Conservation (phyloP, 2,113 vertebrate genomes). For the Sylvilagus bachmani region DNA sequence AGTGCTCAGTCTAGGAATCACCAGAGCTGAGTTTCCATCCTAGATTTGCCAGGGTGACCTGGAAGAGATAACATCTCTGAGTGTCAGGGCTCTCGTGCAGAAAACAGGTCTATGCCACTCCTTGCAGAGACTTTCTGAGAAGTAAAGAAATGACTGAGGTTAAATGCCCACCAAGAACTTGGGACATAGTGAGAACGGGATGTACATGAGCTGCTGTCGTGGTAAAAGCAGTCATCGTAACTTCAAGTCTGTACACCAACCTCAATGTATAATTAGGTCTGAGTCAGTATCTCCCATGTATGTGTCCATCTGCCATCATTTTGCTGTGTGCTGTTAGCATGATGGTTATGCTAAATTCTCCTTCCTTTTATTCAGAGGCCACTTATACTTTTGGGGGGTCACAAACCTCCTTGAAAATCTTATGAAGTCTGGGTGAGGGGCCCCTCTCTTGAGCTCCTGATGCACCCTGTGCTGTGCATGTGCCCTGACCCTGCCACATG, state of each 20-base stretch:
- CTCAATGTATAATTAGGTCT: background rate
- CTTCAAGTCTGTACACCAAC: background rate
- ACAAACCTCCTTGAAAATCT: background rate
- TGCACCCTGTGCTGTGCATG: fast-evolving
- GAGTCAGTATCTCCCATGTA: background rate
- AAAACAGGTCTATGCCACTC: background rate
- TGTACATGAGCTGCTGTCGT: background rate
- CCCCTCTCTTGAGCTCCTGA: background rate
- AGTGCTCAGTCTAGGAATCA: background rate
- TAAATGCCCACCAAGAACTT: background rate
- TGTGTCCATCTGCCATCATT: background rate
- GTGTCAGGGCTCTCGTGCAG: background rate
- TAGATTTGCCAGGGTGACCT: background rate
- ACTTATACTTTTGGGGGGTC: background rate
- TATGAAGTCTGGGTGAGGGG: background rate
- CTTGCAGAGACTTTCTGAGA: background rate
- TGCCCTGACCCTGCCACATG: background rate
- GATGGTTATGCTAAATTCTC: background rate
- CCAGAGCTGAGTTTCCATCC: background rate
- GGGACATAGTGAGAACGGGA: background rate
- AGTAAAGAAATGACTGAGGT: background rate
- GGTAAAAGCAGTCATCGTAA: background rate
- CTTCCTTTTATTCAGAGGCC: background rate
- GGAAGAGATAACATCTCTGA: background rate
- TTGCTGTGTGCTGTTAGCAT: background rate